Conservation (phyloP, 2,888 invertebrate species). For the Criorhina ranunculi region DNA sequence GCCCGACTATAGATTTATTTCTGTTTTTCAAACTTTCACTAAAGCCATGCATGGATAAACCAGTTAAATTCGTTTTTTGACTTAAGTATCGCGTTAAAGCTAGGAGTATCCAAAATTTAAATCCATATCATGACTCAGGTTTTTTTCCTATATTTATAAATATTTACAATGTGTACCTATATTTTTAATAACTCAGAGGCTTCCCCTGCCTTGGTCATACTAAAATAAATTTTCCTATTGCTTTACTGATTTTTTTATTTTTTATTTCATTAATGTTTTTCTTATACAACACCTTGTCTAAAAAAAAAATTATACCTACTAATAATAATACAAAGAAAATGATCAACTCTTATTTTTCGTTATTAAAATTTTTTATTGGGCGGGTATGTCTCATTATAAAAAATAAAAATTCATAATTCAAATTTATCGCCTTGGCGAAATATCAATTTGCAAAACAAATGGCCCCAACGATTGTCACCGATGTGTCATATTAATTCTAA, state of each 20-base stretch:
- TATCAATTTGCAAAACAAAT: conserved; percentile 31
- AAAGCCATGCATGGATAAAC: too few relatives aligned
- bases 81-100: too few relatives aligned
- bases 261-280: not conserved
- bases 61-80: too few relatives aligned
- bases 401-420: conserved; percentile 27
- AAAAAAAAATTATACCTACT: conserved; percentile 4
- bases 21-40: too few relatives aligned
- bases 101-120: too few relatives aligned
- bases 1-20: too few relatives aligned
- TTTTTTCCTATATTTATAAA: too few relatives aligned
- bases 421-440: conserved; percentile 35
- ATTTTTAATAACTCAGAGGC: too few relatives aligned
- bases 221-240: too few relatives aligned
- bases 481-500: conserved; percentile 6
- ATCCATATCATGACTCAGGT: too few relatives aligned
- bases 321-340: conserved; percentile 4
- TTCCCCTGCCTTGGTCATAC: too few relatives aligned
- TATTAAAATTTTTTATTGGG: not conserved
- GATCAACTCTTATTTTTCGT: conserved; percentile 1
- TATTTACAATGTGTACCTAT: too few relatives aligned
- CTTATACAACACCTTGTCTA: not conserved
- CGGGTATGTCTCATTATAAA: conserved; percentile 16
- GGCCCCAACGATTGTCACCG: not conserved
- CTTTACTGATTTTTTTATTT: not conserved